Percentiles rank a stretch among this genome's conserved stretches.
These are phyloP conservation scores for Mesitornis unicolor DNA, from an alignment of 2,113 vertebrate species.

Conservation along the genomic window DNA sequence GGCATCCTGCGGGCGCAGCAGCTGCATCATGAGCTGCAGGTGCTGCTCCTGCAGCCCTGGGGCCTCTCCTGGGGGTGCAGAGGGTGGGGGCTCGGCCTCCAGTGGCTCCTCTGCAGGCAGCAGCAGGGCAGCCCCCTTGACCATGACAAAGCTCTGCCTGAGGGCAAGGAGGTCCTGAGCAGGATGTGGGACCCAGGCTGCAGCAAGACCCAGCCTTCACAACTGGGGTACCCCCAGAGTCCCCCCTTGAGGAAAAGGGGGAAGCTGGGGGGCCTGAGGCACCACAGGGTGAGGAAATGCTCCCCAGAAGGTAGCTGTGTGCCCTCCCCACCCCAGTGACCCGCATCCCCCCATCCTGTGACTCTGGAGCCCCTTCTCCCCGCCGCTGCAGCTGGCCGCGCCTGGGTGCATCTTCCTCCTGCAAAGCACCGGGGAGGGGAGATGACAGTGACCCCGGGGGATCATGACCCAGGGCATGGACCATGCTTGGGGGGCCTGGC, in stretches of 20 bases:
- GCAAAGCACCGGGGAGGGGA: background rate
- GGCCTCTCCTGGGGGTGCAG: background rate
- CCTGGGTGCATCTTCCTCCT: slow-evolving; percentile 76
- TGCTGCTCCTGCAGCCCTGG: slow-evolving; percentile 74
- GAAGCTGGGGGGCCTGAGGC: background rate
- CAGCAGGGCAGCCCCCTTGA: slow-evolving; percentile 86
- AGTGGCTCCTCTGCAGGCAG: slow-evolving; percentile 75
- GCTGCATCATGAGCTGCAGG: slow-evolving; percentile 86
- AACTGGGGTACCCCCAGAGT: background rate
- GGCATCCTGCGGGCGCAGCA: slow-evolving; percentile 86
- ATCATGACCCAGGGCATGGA: background rate
- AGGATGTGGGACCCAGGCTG: background rate
- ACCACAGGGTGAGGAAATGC: background rate
- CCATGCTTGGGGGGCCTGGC: background rate
- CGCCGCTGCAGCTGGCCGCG: slow-evolving; percentile 85
- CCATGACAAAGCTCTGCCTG: slow-evolving; percentile 93
- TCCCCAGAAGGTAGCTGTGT: background rate
- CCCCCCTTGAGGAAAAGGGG: background rate
- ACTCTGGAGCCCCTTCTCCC: slow-evolving; percentile 56
- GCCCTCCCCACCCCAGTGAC: background rate
- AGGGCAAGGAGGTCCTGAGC: background rate
- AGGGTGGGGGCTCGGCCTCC: background rate
- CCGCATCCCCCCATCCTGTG: background rate
- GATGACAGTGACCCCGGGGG: background rate
- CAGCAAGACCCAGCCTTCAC: background rate